Base-by-base conservation (phyloP, 2,113 vertebrate genomes). In the Smithornis capensis region DNA sequence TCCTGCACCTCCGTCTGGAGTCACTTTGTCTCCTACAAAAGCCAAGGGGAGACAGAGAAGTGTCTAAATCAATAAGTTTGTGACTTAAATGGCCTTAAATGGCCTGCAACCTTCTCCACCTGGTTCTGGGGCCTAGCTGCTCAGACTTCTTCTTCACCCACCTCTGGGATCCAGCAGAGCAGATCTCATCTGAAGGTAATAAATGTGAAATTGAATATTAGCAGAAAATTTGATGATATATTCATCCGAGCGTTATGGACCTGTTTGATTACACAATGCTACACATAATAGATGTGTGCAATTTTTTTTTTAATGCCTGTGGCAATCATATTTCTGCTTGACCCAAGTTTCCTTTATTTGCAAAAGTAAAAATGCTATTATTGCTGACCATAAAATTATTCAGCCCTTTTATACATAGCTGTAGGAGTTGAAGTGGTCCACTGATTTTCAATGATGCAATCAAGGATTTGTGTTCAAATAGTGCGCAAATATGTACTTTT, bases 381-480 rank as follows among this genome's bases (percentile, higher is more conserved):
- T 68, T 86, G 55, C 22, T 49, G 65, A 23, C 37, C 33, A 57
- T 89, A 89, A 95, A 93, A 83, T 92, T 89, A 90, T 77, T 83
- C 88, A 89, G 35, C 19, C 71, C 68, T 92, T 94, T 94, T 94
- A 94, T 44, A 56, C 16, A 35, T 21, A 81, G 40, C 64, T 81
- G 15, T 83, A 89, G 75, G n/a, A 73, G n/a, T 29, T 89, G 64
- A 90, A 92, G 64, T 67, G 52, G 73, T 95, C 44, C 56, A 59
- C 76, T 89, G 86, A 55, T 83, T 93, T 94, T 89, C 81, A 89
- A 86, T 65, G 68, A 71, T 75, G 45, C 35, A 93, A 40, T 79
- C 6, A 38, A 94, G 53, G 82, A 64, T 73, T 90, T 94, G 87
- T 90, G 53, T 91, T 67, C 74, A 94, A 92, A 92, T 87, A 87